Conservation (phyloP, 2,113 vertebrate genomes). For the Ovis aries region ARS-UI_Ramb_v3.0 NC_056068.1:45196501-45197000, state of each 20-base stretch:
- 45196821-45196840: neutral
- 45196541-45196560: neutral
- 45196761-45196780: neutral
- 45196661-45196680: neutral
- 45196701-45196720: neutral
- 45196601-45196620: neutral
- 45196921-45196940: neutral
- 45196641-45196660: neutral
- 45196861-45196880: neutral
- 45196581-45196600: neutral
- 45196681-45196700: neutral
- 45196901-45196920: neutral
- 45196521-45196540: neutral
- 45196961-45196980: neutral
- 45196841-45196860: neutral
- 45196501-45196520: neutral
- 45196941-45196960: neutral
- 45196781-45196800: neutral
- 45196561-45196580: neutral
- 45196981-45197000: neutral
- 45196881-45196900: neutral
- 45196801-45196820: neutral
- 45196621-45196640: neutral
- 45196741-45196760: neutral
- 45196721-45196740: neutral